Conservation (phyloP, 1,140 invertebrate genomes). For the Drosophila azteca region DNA sequence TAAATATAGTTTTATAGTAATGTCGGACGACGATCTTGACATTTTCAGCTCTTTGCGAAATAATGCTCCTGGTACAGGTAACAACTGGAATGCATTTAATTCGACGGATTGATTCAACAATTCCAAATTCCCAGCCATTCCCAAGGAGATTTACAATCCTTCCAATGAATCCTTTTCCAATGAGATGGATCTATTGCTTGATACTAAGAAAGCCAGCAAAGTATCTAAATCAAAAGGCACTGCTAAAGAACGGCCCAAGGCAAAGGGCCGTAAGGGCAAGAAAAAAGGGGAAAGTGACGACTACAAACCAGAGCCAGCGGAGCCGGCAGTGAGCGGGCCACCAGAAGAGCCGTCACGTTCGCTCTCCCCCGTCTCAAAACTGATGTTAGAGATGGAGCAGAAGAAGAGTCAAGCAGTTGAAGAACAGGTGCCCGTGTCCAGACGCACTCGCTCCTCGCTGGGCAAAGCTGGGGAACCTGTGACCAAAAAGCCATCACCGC, state of each 20-base stretch:
- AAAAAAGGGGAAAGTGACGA: not conserved
- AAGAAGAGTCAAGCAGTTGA: not conserved
- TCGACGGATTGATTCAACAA: not conserved
- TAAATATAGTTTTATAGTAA: constrained; percentile 4
- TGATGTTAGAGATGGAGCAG: constrained; percentile 57
- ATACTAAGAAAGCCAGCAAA: constrained; percentile 28
- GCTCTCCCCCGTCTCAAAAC: constrained; percentile 49
- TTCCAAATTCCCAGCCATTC: constrained; percentile 21
- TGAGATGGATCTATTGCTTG: constrained; percentile 55
- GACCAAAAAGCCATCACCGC: not conserved
- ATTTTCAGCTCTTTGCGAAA: constrained; percentile 48
- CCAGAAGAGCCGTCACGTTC: not conserved
- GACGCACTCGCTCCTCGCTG: constrained; percentile 53
- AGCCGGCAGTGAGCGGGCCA: not conserved
- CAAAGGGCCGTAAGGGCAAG: not conserved
- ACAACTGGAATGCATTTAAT: not conserved
- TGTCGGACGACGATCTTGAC: constrained; percentile 68
- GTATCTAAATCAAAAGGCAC: not conserved
- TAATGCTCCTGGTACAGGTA: constrained; percentile 23
- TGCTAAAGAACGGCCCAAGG: not conserved
- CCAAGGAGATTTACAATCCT: constrained; percentile 4
- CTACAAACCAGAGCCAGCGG: not conserved
- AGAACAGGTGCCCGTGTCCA: constrained; percentile 40
- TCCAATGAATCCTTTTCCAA: constrained; percentile 17
- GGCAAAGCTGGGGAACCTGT: not conserved